Evolutionary conservation across 2,888 invertebrate genomes (phyloP).

Genomic region (Paralinhomoeus sp.): DNA sequence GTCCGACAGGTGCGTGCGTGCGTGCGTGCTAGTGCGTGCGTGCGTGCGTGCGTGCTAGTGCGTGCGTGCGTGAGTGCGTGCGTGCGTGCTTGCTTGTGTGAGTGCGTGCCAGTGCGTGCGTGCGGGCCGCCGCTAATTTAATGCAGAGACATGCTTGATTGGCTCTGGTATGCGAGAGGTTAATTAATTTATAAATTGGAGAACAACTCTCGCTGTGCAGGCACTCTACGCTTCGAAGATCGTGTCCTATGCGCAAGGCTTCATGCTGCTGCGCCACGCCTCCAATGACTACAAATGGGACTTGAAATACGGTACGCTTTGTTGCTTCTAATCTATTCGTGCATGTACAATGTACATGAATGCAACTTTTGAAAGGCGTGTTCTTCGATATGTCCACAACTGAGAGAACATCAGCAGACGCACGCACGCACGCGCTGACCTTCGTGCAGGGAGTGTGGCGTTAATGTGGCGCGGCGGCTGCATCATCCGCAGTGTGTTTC

Average conservation of each 20-base stretch:
- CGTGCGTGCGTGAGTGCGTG: too few relatives aligned
- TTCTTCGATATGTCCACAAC: too few relatives aligned
- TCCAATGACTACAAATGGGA: slow-evolving; percentile 26
- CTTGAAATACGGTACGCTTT: slow-evolving; percentile 16
- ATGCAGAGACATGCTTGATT: not conserved
- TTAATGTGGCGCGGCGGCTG: slow-evolving; percentile 89
- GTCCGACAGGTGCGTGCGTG: slow-evolving; percentile 38
- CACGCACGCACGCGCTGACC: too few relatives aligned
- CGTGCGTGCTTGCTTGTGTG: too few relatives aligned
- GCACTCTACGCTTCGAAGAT: slow-evolving; percentile 93
- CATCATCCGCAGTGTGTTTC: slow-evolving; percentile 35
- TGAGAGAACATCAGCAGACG: too few relatives aligned
- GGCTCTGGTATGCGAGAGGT: not conserved
- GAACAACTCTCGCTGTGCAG: slow-evolving; percentile 28
- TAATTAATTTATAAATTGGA: not conserved
- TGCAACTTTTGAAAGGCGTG: too few relatives aligned
- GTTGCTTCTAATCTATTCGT: not conserved
- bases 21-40: too few relatives aligned
- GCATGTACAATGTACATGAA: too few relatives aligned
- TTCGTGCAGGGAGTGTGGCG: slow-evolving; percentile 60
- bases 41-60: too few relatives aligned
- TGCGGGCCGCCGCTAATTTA: not conserved
- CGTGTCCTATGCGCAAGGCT: slow-evolving; percentile 85
- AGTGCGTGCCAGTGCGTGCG: too few relatives aligned
- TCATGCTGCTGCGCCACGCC: slow-evolving; percentile 32